phyloP scores from a whole-genome alignment of 2,888 invertebrate species.

The Brachyptera putata region DNA sequence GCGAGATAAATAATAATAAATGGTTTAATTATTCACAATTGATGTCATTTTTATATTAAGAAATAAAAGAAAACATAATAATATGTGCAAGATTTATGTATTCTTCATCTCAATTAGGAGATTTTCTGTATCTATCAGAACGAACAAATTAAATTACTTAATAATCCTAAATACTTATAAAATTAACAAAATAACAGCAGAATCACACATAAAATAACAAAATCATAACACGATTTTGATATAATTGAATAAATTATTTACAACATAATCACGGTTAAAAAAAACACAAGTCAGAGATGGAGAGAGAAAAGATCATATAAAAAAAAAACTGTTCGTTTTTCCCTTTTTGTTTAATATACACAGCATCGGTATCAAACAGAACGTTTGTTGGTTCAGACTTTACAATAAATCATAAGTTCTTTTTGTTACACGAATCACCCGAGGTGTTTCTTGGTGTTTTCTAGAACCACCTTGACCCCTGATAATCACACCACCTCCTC shows the following conservation, averaged over 20 bases:
- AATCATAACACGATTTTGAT: too few relatives aligned
- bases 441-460: slow-evolving; percentile 5
- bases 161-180: background rate
- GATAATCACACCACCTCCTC: background rate
- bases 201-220: too few relatives aligned
- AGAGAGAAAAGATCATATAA: too few relatives aligned
- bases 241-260: too few relatives aligned
- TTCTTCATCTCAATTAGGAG: too few relatives aligned
- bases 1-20: slow-evolving; percentile 4
- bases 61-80: background rate
- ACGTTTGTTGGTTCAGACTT: too few relatives aligned
- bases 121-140: too few relatives aligned
- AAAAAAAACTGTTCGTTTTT: too few relatives aligned
- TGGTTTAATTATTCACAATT: background rate
- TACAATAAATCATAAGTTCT: slow-evolving; percentile 2
- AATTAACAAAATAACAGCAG: background rate
- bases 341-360: too few relatives aligned
- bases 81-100: background rate
- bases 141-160: background rate
- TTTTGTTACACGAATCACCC: slow-evolving; percentile 10
- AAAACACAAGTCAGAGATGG: too few relatives aligned
- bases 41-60: background rate
- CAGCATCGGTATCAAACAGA: too few relatives aligned
- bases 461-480: slow-evolving; percentile 11
- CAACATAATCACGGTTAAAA: too few relatives aligned